These are phyloP conservation scores for Phoebastria nigripes DNA, from an alignment of 2,797 vertebrate genomes.

Conservation along the genomic window DNA sequence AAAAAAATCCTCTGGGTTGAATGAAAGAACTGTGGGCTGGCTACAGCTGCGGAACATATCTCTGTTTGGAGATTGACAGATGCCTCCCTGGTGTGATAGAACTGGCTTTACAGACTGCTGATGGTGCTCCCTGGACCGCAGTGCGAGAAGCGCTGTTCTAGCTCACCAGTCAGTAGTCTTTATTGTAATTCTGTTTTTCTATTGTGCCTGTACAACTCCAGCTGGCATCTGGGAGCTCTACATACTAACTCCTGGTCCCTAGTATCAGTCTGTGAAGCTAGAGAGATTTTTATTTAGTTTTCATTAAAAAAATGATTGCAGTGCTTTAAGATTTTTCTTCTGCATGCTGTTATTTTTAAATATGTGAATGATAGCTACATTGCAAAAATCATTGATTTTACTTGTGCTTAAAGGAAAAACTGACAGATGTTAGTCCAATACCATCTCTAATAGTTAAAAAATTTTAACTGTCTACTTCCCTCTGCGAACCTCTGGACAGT, in stretches of 20 bases:
- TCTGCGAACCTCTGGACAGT: neutral
- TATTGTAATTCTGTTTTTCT: neutral
- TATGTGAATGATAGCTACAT: neutral
- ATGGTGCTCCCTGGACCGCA: neutral
- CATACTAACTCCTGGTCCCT: neutral
- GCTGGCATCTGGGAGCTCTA: neutral
- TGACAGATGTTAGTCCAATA: neutral
- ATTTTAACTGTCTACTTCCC: neutral
- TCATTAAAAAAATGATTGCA: neutral
- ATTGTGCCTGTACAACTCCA: neutral
- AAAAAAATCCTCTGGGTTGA: neutral
- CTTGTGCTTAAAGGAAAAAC: neutral
- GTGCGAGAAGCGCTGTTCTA: neutral
- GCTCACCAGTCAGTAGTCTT: neutral
- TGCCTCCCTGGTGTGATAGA: neutral
- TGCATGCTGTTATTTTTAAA: neutral
- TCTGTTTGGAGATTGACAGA: neutral
- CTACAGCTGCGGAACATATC: rapidly evolving
- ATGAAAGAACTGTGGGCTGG: neutral
- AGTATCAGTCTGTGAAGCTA: neutral
- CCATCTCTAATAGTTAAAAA: neutral
- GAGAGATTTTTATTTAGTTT: neutral
- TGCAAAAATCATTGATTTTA: neutral
- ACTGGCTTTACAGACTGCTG: neutral
- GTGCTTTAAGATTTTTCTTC: neutral